Evolutionary conservation across 2,797 vertebrate species (phyloP).

Genomic region (Oreonectes daqikongensis): DNA sequence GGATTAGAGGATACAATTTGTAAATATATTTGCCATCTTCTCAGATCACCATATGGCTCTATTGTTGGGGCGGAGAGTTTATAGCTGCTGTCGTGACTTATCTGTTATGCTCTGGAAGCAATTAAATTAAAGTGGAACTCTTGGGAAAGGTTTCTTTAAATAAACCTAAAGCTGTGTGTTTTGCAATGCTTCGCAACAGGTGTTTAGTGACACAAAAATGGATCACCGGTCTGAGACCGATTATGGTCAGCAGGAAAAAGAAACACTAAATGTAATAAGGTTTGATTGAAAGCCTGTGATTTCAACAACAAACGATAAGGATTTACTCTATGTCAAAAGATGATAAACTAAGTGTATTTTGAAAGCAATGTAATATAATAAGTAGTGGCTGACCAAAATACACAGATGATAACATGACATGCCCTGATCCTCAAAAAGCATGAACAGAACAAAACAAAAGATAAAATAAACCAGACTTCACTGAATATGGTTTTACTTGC

Average conservation of each 20-base stretch:
- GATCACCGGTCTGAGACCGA: neutral
- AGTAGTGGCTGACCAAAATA: too few species aligned
- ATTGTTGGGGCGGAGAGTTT: slow-evolving; percentile 25
- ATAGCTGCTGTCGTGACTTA: slow-evolving; percentile 42
- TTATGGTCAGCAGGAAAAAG: neutral
- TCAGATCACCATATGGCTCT: slow-evolving; percentile 28
- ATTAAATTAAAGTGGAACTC: slow-evolving; percentile 39
- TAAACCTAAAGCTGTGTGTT: neutral
- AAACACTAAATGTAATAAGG: too few species aligned
- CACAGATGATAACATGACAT: too few species aligned
- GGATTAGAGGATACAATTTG: slow-evolving; percentile 16
- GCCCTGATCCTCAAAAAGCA: too few species aligned
- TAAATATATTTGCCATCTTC: neutral
- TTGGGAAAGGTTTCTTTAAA: neutral
- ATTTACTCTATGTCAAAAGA: too few species aligned
- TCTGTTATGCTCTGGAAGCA: slow-evolving; percentile 36
- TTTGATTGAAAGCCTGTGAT: too few species aligned
- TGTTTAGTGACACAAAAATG: neutral
- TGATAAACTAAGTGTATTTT: too few species aligned
- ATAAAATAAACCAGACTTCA: too few species aligned
- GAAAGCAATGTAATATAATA: too few species aligned
- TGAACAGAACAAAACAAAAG: too few species aligned
- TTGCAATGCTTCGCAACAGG: neutral
- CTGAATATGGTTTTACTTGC: neutral
- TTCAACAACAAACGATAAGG: too few species aligned